These are phyloP conservation scores for Caenorhabditis brenneri DNA, from an alignment of 1,140 invertebrate genomes.

Conservation along the genomic window DNA sequence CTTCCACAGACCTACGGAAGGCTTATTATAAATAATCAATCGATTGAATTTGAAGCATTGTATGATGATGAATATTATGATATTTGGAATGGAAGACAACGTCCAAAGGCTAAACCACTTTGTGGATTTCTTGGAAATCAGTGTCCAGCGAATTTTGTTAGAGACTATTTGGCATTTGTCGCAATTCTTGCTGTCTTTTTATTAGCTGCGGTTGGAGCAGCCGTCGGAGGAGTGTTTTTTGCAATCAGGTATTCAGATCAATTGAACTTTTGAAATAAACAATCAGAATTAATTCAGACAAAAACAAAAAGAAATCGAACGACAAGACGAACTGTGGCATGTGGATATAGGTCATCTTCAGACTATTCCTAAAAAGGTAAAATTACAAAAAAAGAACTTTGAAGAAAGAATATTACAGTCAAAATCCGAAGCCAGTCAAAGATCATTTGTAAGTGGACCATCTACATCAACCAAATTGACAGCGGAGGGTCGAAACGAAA, in stretches of 20 bases:
- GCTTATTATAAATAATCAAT: background rate
- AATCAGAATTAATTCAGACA: background rate
- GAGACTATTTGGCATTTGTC: slow-evolving; percentile 6
- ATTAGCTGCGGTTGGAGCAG: background rate
- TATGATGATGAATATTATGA: background rate
- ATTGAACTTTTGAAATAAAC: background rate
- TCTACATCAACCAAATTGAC: slow-evolving; percentile 22
- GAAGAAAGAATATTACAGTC: background rate
- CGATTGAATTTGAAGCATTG: background rate
- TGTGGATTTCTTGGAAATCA: slow-evolving; percentile 37
- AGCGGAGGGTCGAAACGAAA: background rate
- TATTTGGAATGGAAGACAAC: background rate
- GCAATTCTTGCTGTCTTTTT: background rate
- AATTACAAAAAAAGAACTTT: background rate
- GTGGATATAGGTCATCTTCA: background rate
- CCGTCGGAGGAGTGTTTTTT: background rate
- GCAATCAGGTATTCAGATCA: background rate
- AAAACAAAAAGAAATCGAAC: slow-evolving; percentile 31
- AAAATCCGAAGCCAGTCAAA: slow-evolving; percentile 39
- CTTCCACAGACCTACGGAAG: slow-evolving; percentile 3
- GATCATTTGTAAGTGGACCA: background rate
- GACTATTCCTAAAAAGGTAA: background rate
- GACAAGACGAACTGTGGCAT: slow-evolving; percentile 43
- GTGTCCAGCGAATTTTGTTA: slow-evolving; percentile 26
- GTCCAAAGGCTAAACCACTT: background rate